Evolutionary conservation across 2,113 vertebrate species (phyloP).

Genomic region (Coreoperca whiteheadi): DNA sequence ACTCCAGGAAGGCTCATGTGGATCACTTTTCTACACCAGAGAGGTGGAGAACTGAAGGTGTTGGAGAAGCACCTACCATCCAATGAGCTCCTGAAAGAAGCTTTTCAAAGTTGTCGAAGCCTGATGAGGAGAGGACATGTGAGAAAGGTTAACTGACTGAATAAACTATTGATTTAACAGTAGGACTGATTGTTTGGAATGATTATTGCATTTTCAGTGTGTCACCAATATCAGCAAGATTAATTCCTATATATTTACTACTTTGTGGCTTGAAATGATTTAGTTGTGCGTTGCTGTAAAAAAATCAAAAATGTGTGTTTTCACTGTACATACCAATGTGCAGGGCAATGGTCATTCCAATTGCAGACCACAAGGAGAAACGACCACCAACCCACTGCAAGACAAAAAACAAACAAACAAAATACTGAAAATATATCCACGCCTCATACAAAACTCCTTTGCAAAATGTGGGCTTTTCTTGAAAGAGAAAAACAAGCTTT

Average conservation of each 20-base stretch:
- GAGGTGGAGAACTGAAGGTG: neutral
- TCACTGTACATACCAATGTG: constrained; percentile 88
- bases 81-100: constrained; percentile 96
- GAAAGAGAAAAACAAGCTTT: neutral
- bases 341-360: constrained; percentile 96
- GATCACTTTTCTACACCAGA: neutral
- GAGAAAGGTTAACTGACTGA: constrained; percentile 9
- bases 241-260: neutral
- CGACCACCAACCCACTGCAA: constrained; percentile 98
- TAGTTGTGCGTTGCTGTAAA: neutral
- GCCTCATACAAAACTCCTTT: neutral
- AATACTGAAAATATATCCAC: neutral
- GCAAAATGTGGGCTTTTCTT: neutral
- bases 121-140: constrained; percentile 62
- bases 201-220: neutral
- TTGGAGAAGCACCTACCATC: constrained; percentile 89
- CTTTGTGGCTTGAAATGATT: neutral
- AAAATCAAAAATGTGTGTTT: neutral
- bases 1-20: rapidly evolving
- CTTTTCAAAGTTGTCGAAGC: constrained; percentile 92
- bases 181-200: neutral
- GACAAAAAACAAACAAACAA: neutral
- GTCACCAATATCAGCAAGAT: neutral
- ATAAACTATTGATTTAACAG: neutral
- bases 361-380: constrained; percentile 98